Evolutionary conservation across 2,888 invertebrate genomes (phyloP).

Genomic region (Yponomeuta cagnagella): DNA sequence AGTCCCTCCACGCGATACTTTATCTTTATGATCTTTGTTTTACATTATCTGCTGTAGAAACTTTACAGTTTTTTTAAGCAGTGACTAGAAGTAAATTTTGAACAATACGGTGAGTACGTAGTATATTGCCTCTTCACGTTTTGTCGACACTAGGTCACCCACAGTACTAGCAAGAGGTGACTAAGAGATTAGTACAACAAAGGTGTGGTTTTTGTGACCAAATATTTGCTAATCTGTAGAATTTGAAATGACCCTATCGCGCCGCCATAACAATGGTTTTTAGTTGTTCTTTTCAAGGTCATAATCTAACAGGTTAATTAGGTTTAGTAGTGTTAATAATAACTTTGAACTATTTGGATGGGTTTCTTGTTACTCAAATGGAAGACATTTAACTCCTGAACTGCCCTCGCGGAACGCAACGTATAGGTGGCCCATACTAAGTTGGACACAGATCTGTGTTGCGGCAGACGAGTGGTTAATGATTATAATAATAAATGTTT

Average conservation of each 20-base stretch:
- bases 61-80: not conserved
- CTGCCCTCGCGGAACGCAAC: too few species aligned
- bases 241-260: too few species aligned
- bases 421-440: too few species aligned
- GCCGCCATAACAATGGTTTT: too few species aligned
- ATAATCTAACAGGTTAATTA: not conserved
- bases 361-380: not conserved
- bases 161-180: not conserved
- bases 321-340: not conserved
- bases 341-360: not conserved
- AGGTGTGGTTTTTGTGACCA: not conserved
- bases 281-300: too few species aligned
- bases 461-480: too few species aligned
- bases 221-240: not conserved
- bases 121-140: not conserved
- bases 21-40: not conserved
- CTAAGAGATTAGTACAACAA: not conserved
- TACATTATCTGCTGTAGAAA: not conserved
- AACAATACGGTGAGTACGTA: not conserved
- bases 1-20: too few species aligned
- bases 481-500: too few species aligned
- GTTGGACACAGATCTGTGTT: too few species aligned
- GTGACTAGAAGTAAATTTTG: not conserved
- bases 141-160: not conserved
- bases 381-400: too few species aligned